Evolutionary conservation across 1,140 invertebrate genomes (phyloP).

Genomic region (Leucophenga varia): DNA sequence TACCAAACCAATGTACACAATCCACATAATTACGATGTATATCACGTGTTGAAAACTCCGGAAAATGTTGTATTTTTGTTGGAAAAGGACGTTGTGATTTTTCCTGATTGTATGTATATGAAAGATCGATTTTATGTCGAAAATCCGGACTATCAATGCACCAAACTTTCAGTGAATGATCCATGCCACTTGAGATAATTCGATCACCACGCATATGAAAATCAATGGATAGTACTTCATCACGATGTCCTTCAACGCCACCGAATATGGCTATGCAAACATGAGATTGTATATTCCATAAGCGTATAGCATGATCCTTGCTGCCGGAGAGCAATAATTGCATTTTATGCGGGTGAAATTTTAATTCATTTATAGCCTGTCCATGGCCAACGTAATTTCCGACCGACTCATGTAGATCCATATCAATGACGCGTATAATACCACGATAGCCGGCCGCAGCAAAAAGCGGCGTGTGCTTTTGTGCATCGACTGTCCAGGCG

Average conservation of each 20-base stretch:
- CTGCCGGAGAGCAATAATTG: constrained; percentile 90
- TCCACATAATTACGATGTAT: constrained; percentile 99
- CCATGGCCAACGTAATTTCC: constrained; percentile 92
- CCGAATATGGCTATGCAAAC: constrained; percentile 95
- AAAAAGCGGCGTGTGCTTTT: constrained; percentile 77
- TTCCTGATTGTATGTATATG: constrained; percentile 79
- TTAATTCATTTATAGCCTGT: constrained; percentile 87
- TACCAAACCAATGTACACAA: constrained; percentile 94
- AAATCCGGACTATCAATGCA: constrained; percentile 82
- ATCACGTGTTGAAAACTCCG: constrained; percentile 94
- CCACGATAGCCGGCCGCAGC: constrained; percentile 89
- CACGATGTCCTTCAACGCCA: constrained; percentile 94
- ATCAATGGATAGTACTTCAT: constrained; percentile 94
- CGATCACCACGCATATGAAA: constrained; percentile 86
- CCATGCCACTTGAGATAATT: constrained; percentile 97
- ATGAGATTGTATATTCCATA: constrained; percentile 96
- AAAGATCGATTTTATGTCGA: constrained; percentile 81
- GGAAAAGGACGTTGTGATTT: constrained; percentile 79
- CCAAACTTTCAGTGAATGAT: constrained; percentile 96
- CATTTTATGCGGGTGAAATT: constrained; percentile 88
- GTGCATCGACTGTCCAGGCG: constrained; percentile 90
- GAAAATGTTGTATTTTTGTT: constrained; percentile 90
- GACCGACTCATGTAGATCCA: constrained; percentile 78
- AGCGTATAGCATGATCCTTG: constrained; percentile 90
- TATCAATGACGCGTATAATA: constrained; percentile 85